Evolutionary conservation across 2,113 vertebrate genomes (phyloP).

Genomic region (Tautogolabrus adspersus): DNA sequence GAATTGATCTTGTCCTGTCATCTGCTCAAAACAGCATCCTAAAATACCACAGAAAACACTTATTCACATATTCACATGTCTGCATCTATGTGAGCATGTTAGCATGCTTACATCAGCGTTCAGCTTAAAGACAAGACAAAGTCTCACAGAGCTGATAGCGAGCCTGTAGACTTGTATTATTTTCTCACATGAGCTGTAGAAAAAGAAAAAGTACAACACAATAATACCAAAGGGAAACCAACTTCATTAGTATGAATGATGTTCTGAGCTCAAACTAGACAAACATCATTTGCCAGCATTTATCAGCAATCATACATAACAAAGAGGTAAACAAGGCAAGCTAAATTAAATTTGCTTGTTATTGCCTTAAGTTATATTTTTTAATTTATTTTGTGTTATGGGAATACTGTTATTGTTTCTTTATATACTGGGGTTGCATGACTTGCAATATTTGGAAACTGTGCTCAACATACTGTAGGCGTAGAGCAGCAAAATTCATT

Average conservation of each 20-base stretch:
- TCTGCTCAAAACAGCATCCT: too few relatives aligned
- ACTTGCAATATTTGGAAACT: neutral
- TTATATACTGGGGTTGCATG: neutral
- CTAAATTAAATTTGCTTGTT: constrained; percentile 6
- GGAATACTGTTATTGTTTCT: neutral
- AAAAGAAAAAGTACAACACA: neutral
- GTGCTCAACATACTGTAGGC: neutral
- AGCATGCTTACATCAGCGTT: too few relatives aligned
- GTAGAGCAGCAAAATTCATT: too few relatives aligned
- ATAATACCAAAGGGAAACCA: neutral
- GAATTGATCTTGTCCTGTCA: too few relatives aligned
- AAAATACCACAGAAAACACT: too few relatives aligned
- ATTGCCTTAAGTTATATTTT: neutral
- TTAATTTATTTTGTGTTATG: constrained; percentile 5
- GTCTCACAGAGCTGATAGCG: too few relatives aligned
- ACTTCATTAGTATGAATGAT: too few relatives aligned
- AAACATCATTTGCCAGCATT: neutral
- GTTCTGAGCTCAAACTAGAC: neutral
- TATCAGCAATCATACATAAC: neutral
- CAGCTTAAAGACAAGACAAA: too few relatives aligned
- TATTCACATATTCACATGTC: too few relatives aligned
- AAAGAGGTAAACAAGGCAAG: neutral
- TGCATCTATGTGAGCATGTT: too few relatives aligned
- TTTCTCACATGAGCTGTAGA: too few relatives aligned
- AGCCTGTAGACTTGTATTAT: too few relatives aligned